These are phyloP conservation scores for Sminthurides bifidus DNA, from an alignment of 1,140 invertebrate genomes.

Conservation along the genomic window DNA sequence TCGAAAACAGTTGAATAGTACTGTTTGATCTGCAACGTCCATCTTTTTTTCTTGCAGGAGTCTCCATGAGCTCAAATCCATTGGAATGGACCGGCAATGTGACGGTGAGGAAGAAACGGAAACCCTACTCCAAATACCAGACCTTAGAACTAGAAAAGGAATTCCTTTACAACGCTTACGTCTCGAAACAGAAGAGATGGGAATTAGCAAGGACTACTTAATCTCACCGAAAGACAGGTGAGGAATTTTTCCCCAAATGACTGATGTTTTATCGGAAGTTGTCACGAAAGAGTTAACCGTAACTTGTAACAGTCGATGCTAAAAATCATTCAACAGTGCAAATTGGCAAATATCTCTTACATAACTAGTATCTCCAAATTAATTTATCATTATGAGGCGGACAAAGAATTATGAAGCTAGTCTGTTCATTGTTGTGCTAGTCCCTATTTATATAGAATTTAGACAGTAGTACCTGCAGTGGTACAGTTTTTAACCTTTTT, in stretches of 20 bases:
- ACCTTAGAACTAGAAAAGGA: constrained; percentile 94
- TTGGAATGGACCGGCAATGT: constrained; percentile 86
- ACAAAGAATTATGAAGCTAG: too few species aligned
- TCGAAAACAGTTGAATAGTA: background rate
- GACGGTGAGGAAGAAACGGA: constrained; percentile 89
- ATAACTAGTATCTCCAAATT: too few species aligned
- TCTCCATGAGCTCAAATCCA: constrained; percentile 55
- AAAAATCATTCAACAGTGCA: too few species aligned
- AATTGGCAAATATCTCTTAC: too few species aligned
- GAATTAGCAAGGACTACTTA: constrained; percentile 84
- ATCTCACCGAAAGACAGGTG: constrained; percentile 88
- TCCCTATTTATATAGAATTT: too few species aligned
- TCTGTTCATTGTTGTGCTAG: too few species aligned
- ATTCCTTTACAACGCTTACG: constrained; percentile 91
- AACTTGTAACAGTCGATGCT: too few species aligned
- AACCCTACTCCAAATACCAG: constrained; percentile 93
- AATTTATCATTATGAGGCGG: too few species aligned
- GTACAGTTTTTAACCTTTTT: too few species aligned
- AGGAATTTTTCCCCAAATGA: constrained; percentile 35
- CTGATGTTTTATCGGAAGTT: too few species aligned
- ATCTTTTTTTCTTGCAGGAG: constrained; percentile 19
- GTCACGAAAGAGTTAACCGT: too few species aligned
- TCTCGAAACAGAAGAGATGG: constrained; percentile 94
- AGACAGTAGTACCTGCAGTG: too few species aligned
- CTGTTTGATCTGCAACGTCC: background rate